Percentiles rank a stretch among this genome's conserved stretches.
These are phyloP conservation scores for Mythimna albipuncta DNA, from an alignment of 2,888 invertebrate species.

Conservation along the genomic window DNA sequence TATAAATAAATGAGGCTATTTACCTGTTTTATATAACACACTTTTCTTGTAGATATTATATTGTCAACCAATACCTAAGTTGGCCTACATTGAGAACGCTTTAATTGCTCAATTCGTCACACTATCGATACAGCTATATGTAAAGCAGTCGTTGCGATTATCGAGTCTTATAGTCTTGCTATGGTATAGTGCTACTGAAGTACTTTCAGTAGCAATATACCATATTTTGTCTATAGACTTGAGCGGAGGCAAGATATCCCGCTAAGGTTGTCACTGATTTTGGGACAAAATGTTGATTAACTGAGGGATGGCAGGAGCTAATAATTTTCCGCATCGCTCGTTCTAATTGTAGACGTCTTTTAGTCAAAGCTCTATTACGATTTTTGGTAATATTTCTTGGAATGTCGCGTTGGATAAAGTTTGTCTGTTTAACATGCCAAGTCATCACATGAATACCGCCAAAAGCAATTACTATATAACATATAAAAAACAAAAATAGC, in stretches of 20 bases:
- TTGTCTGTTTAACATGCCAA: neutral
- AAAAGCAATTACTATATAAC: neutral
- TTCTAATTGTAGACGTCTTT: conserved; percentile 47
- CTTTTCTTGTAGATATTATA: neutral
- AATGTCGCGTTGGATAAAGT: neutral
- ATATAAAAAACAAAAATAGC: neutral
- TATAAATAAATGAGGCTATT: too few species aligned
- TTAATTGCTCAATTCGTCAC: conserved; percentile 35
- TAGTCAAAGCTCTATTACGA: conserved; percentile 6
- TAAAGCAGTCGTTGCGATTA: conserved; percentile 31
- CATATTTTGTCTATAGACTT: conserved; percentile 51
- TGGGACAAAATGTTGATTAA: conserved; percentile 44
- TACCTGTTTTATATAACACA: neutral
- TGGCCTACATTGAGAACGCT: conserved; percentile 5
- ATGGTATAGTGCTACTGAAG: neutral
- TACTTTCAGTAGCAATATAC: conserved; percentile 10
- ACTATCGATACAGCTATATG: conserved; percentile 23
- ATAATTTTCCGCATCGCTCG: conserved; percentile 52
- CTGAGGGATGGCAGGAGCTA: conserved; percentile 4
- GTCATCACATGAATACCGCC: neutral
- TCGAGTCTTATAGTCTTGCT: conserved; percentile 31
- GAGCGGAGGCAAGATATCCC: conserved; percentile 24
- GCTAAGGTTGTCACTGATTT: conserved; percentile 34
- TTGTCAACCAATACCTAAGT: neutral
- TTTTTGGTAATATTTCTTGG: conserved; percentile 13